Base-by-base conservation (phyloP, 1,140 invertebrate genomes). In the Dinoponera quadriceps region DNA sequence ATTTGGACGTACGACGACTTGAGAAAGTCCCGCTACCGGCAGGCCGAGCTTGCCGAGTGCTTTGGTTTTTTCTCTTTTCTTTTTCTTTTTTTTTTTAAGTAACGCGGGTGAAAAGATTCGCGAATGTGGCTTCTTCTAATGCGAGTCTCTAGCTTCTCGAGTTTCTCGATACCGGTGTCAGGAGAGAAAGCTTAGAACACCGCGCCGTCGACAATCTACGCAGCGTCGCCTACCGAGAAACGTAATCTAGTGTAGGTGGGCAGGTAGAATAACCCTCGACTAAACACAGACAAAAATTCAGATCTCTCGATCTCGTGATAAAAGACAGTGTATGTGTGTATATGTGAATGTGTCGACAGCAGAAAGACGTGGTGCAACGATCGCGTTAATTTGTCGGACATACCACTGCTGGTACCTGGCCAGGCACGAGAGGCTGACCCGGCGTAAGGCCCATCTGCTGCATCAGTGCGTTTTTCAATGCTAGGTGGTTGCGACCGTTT, bases 401-500 rank as follows among this genome's bases (percentile, higher is more conserved):
- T 95, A 98, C 98, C 96, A 98, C 97, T 93, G 97, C 91, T 92
- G 97, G 98, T 92, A 98, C 96, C 96, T 98, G 98, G 94, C 97
- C 97, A 95, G 97, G 97, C 91, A 98, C 96, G 88, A 98, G 96
- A 68, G 96, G 95, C 94, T 98, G 98, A 91, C 97, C 97, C 84
- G 97, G 97, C 89, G 97, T 96, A 86, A 98, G 95, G 88, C 98
- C 98, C 97, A 80, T 80, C 94, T 99, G 98, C 95, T 98, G 98
- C 96, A 99, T 98, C 87, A 99, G 95, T 82, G 98, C 98, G 95
- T 99, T 99, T 95, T 99, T 99, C 93, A 99, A 95, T 85, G 99
- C 99, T 94, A 99, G 96, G 95, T 99, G 99, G 96, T 99, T 99
- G 91, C 99, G 96, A 82, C 99, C 99, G 95, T 99, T 99, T 96